These are phyloP conservation scores for Gorsachius goisagi DNA, from an alignment of 2,113 vertebrate species.

Conservation along the genomic window DNA sequence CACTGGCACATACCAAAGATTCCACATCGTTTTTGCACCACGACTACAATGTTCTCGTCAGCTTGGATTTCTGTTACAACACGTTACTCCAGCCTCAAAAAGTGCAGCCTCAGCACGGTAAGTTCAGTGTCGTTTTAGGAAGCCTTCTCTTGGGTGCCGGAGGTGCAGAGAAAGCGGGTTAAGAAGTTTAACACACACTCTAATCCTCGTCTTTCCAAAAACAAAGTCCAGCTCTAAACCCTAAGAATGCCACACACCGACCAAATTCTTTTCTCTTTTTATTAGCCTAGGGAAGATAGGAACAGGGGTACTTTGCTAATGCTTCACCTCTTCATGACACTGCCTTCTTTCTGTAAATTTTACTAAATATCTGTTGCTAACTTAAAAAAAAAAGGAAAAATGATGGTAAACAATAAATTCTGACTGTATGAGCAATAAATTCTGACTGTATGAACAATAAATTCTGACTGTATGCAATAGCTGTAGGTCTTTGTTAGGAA, in stretches of 20 bases:
- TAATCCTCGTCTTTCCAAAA: neutral
- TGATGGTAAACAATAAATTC: no score
- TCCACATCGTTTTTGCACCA: conserved; percentile 57
- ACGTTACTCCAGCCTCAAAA: conserved; percentile 40
- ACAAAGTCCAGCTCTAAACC: neutral
- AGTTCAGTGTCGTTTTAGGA: neutral
- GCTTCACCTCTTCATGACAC: neutral
- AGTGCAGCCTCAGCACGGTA: neutral
- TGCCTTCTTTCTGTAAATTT: neutral
- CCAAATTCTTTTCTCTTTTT: neutral
- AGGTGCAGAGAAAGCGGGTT: neutral
- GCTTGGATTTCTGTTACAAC: conserved; percentile 61
- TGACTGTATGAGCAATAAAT: neutral
- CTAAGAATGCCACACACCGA: neutral
- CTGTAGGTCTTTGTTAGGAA: neutral
- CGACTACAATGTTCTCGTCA: conserved; percentile 8
- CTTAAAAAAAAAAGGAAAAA: neutral
- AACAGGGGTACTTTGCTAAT: neutral
- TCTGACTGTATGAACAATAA: neutral
- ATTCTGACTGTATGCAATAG: neutral
- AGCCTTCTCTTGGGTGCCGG: neutral
- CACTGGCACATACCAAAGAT: conserved; percentile 75
- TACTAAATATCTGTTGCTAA: neutral
- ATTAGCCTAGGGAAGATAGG: neutral
- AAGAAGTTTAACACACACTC: neutral